These are phyloP conservation scores for Pilophorus perplexus DNA, from an alignment of 2,888 invertebrate genomes.

Conservation along the genomic window DNA sequence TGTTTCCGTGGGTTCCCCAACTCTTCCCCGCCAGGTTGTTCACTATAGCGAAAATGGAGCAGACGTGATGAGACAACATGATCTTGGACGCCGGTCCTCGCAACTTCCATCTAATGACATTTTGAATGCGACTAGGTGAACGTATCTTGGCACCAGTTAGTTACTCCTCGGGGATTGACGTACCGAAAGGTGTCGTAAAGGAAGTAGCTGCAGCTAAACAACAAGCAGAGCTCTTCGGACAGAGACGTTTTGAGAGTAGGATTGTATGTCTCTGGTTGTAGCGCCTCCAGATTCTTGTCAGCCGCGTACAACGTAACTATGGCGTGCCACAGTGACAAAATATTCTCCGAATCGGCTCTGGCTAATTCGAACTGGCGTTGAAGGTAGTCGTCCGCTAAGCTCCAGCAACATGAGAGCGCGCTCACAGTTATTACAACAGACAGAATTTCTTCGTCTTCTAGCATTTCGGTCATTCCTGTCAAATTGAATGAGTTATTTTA, in stretches of 20 bases:
- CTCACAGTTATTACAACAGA: conserved; percentile 6
- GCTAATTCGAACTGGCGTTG: conserved; percentile 3
- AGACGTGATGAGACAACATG: conserved; percentile 33
- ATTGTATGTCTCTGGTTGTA: not conserved
- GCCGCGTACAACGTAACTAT: conserved; percentile 7
- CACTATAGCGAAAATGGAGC: conserved; percentile 31
- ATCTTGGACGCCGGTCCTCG: conserved; percentile 18
- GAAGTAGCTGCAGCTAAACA: conserved; percentile 35
- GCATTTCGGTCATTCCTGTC: conserved; percentile 4
- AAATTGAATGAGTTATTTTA: not conserved
- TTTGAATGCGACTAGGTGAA: too few species aligned
- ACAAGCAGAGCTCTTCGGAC: conserved; percentile 25
- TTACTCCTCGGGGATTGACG: too few species aligned
- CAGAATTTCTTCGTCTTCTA: conserved; percentile 12
- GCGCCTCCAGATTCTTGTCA: not conserved
- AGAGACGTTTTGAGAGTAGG: conserved; percentile 8
- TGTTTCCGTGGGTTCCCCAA: conserved; percentile 23
- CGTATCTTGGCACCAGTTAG: too few species aligned
- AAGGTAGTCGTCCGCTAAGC: not conserved
- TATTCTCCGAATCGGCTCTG: conserved; percentile 21
- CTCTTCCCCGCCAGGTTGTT: conserved; percentile 22
- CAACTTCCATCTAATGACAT: conserved; percentile 22
- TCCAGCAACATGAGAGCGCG: conserved; percentile 8
- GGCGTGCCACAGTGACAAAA: conserved; percentile 25
- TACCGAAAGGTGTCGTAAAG: conserved; percentile 33